Percentiles rank a stretch among this genome's conserved stretches.
Conservation (phyloP, 2,888 invertebrate genomes). For the Electrophaes corylata region DNA sequence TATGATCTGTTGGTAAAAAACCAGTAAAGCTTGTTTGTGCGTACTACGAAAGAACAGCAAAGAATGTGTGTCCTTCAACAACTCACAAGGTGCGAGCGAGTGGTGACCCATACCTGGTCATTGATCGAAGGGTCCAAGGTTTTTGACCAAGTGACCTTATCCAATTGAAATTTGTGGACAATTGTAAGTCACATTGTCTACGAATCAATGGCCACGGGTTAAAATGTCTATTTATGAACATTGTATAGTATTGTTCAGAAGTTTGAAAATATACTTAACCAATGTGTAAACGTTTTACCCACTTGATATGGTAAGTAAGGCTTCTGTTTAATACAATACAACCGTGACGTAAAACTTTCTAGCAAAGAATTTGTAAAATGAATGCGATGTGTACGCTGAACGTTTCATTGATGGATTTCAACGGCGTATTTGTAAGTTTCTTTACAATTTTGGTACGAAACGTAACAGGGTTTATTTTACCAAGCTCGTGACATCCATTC, state of each 20-base stretch:
- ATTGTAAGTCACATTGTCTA: not conserved
- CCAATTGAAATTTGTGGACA: conserved; percentile 12
- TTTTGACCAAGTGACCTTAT: conserved; percentile 15
- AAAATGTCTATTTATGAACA: not conserved
- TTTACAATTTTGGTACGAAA: not conserved
- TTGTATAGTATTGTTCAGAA: not conserved
- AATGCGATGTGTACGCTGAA: conserved; percentile 12
- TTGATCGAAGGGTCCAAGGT: conserved; percentile 10
- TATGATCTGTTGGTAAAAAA: not conserved
- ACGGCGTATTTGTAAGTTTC: not conserved
- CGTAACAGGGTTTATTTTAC: conserved; percentile 1
- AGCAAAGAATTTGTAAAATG: conserved; percentile 4
- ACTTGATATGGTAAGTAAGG: not conserved
- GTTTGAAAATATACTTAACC: not conserved
- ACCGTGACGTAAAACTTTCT: conserved; percentile 17
- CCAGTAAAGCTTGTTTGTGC: not conserved
- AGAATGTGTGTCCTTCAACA: not conserved
- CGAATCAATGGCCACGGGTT: too few species aligned
- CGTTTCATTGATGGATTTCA: conserved; percentile 19
- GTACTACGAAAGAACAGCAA: conserved; percentile 1
- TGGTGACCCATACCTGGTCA: not conserved
- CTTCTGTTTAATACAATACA: not conserved
- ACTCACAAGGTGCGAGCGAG: conserved; percentile 3
- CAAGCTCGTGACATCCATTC: too few species aligned
- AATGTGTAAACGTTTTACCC: not conserved